Percentiles rank a stretch among this genome's conserved stretches.
phyloP scores from a whole-genome alignment of 2,797 vertebrate species.

The Muraenolepis orangiensis region DNA sequence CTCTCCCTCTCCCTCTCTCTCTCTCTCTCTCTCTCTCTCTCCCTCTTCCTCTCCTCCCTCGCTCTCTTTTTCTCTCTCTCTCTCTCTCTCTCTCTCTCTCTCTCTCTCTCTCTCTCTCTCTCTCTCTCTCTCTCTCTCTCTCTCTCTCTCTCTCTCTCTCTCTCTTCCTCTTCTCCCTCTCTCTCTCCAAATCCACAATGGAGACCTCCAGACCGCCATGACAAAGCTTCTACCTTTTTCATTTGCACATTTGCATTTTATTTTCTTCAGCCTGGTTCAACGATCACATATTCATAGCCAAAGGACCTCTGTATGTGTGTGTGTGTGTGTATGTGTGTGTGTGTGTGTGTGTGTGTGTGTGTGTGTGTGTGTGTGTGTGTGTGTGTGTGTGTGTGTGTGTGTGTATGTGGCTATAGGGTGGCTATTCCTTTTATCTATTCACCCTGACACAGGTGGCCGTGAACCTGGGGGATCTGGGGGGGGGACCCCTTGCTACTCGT shows the following conservation, averaged over 20 bases:
- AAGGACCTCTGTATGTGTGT: background rate
- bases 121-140: no score
- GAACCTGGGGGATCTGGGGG: slow-evolving; percentile 28
- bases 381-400: slow-evolving; percentile 8
- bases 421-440: slow-evolving; percentile 55
- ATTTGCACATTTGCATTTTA: background rate
- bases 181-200: background rate
- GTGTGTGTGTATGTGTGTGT: background rate
- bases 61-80: no score
- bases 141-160: no score
- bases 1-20: no score
- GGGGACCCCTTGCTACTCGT: slow-evolving; percentile 42
- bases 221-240: background rate
- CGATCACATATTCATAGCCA: background rate
- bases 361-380: slow-evolving; percentile 10
- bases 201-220: background rate
- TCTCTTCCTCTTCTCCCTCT: no score
- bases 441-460: slow-evolving; percentile 49
- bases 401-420: slow-evolving; percentile 29
- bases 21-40: no score
- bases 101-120: no score
- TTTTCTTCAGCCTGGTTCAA: background rate
- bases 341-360: background rate
- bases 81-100: no score
- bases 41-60: no score